Conservation (phyloP, 2,797 vertebrate species). For the Falco naumanni region DNA sequence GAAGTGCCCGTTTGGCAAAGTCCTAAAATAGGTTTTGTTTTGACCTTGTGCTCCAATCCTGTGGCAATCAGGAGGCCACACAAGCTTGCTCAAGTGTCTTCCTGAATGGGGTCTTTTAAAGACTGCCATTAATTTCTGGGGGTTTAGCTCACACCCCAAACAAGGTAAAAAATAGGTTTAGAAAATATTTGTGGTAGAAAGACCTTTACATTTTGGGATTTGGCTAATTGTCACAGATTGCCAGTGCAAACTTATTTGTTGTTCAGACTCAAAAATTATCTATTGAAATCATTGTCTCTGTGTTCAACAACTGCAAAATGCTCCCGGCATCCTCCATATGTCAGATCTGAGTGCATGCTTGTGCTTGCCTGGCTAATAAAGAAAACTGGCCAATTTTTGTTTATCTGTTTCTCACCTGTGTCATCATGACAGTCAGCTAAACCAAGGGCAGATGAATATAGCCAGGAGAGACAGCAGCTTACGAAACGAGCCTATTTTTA, state of each 20-base stretch:
- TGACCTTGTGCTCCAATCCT: not conserved
- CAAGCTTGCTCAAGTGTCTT: not conserved
- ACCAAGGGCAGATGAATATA: not conserved
- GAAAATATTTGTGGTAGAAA: not conserved
- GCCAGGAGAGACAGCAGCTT: slow-evolving; percentile 37
- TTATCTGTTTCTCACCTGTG: slow-evolving; percentile 55
- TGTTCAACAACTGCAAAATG: not conserved
- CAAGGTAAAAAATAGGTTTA: not conserved
- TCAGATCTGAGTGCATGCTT: not conserved
- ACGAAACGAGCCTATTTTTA: slow-evolving; percentile 60
- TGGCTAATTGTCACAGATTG: not conserved
- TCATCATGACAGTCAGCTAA: slow-evolving; percentile 36
- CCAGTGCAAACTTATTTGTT: not conserved
- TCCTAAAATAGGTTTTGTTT: not conserved
- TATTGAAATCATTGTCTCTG: not conserved
- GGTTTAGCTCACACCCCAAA: not conserved
- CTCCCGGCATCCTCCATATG: not conserved
- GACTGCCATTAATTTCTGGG: not conserved
- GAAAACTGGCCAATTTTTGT: slow-evolving; percentile 17
- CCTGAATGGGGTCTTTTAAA: not conserved
- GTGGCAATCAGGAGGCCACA: not conserved
- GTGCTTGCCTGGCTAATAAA: slow-evolving; percentile 15
- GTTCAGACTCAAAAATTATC: not conserved
- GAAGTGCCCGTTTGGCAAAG: not conserved
- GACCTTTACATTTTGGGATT: not conserved